Conservation (phyloP, 2,888 invertebrate genomes). For the Tipula unca region DNA sequence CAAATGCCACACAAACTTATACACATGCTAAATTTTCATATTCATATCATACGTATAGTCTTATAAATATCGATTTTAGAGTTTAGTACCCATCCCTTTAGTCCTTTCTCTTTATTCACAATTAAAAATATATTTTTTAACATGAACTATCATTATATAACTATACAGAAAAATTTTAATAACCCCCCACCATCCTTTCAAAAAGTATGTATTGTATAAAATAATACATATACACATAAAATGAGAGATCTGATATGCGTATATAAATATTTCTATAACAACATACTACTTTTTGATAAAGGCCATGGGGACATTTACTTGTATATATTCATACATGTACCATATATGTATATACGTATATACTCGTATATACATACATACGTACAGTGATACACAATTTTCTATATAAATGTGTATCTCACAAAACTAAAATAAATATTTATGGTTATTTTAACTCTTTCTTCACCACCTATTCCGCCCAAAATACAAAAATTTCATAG, state of each 20-base stretch:
- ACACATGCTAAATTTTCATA: neutral
- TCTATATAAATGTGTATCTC: neutral
- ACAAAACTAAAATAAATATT: slow-evolving; percentile 9
- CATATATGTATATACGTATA: neutral
- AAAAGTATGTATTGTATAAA: neutral
- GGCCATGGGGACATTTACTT: slow-evolving; percentile 14
- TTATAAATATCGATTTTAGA: neutral
- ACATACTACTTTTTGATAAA: slow-evolving; percentile 14
- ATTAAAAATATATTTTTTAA: neutral
- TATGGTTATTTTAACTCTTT: slow-evolving; percentile 14
- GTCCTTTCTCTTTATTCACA: neutral
- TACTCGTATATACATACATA: too few relatives aligned
- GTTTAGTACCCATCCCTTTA: neutral
- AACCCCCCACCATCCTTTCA: neutral
- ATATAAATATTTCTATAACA: neutral
- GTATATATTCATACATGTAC: neutral
- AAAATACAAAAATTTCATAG: neutral
- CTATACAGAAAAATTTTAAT: neutral
- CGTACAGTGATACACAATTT: neutral
- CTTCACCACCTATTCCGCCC: neutral
- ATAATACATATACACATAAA: neutral
- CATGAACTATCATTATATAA: neutral
- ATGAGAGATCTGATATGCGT: neutral
- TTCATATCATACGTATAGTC: neutral
- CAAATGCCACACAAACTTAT: neutral